phyloP scores from a whole-genome alignment of 2,113 vertebrate genomes.

The Eurystomus gularis region DNA sequence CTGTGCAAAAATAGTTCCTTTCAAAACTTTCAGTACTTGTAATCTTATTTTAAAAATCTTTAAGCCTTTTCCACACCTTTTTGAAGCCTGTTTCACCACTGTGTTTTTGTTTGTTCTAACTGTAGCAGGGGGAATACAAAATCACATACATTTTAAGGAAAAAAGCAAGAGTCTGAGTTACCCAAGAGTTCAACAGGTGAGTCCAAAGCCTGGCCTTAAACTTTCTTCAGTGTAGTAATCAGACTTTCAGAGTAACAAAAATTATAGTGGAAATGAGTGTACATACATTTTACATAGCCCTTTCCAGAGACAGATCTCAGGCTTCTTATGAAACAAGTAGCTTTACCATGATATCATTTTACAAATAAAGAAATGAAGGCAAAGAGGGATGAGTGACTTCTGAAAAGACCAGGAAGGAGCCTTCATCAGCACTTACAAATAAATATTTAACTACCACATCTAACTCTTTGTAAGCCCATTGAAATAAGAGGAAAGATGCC shows the following conservation, averaged over 20 bases:
- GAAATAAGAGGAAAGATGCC: background rate
- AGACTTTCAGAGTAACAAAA: background rate
- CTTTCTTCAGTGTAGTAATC: rapidly evolving
- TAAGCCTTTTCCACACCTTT: background rate
- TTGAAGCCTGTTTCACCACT: background rate
- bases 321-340: background rate
- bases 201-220: background rate
- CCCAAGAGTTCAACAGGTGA: background rate
- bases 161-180: background rate
- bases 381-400: background rate
- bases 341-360: background rate
- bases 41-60: background rate
- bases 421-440: background rate
- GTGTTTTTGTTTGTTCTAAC: background rate
- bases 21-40: background rate
- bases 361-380: background rate
- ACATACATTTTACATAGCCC: background rate
- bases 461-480: background rate
- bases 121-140: background rate
- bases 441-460: background rate
- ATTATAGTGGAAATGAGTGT: background rate
- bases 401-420: background rate
- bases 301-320: background rate
- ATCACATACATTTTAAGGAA: background rate
- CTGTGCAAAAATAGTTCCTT: background rate